Percentiles rank a stretch among this genome's conserved stretches.
These are phyloP conservation scores for Hymenopus coronatus DNA, from an alignment of 2,888 invertebrate genomes.

Conservation along the genomic window DNA sequence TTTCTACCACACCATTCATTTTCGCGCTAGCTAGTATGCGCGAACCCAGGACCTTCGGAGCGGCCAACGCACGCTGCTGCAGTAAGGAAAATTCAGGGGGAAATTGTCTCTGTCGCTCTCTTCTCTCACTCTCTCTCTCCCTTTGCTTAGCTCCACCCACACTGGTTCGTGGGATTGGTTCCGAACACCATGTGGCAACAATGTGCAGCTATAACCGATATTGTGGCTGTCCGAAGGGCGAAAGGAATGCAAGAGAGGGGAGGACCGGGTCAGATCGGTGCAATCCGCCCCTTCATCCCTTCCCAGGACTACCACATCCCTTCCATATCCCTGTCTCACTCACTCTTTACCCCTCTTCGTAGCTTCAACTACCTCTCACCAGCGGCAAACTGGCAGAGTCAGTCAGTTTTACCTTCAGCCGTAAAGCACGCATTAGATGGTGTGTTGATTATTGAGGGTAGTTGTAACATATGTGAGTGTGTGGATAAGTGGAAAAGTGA, in stretches of 20 bases:
- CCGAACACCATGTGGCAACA: constrained; percentile 42
- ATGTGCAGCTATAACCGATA: constrained; percentile 50
- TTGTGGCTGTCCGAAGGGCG: constrained; percentile 46
- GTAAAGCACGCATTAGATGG: constrained; percentile 13
- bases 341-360: constrained; percentile 19
- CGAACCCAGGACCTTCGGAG: constrained; percentile 15
- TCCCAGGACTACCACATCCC: not conserved
- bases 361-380: constrained; percentile 33
- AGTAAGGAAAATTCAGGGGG: not conserved
- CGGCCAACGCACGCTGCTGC: not conserved
- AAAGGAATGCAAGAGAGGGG: constrained; percentile 33
- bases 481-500: constrained; percentile 19
- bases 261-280: constrained; percentile 34
- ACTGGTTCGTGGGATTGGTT: constrained; percentile 19
- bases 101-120: not conserved
- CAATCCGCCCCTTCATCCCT: constrained; percentile 27
- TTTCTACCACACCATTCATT: not conserved
- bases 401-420: constrained; percentile 33
- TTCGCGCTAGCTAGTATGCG: constrained; percentile 19
- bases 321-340: not conserved
- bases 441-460: not conserved
- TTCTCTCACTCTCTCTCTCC: not conserved
- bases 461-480: constrained; percentile 2
- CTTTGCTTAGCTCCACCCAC: constrained; percentile 30
- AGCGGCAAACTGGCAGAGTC: constrained; percentile 4